These are phyloP conservation scores for Drosophila nigritarsus DNA, from an alignment of 2,888 invertebrate species.

Conservation along the genomic window DNA sequence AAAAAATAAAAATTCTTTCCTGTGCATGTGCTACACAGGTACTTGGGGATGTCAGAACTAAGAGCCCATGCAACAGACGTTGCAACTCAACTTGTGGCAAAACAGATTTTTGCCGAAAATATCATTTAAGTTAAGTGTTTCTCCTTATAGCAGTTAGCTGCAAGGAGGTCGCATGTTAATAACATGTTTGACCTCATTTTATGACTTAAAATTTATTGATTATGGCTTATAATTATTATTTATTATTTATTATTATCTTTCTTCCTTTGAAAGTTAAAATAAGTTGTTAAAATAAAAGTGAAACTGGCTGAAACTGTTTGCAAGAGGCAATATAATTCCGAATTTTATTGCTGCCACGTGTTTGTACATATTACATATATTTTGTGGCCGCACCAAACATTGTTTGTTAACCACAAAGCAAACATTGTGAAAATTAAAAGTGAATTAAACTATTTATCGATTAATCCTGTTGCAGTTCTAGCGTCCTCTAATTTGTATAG, in stretches of 20 bases:
- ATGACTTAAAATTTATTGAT: no score
- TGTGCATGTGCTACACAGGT: constrained; percentile 25
- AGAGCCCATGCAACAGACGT: constrained; percentile 29
- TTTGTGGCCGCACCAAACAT: background rate
- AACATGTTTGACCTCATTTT: background rate
- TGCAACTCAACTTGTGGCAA: constrained; percentile 13
- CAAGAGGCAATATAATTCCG: background rate
- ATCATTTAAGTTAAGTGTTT: constrained; percentile 58
- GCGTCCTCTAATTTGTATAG: background rate
- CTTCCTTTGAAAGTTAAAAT: background rate
- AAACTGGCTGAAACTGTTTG: background rate
- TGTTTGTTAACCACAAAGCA: background rate
- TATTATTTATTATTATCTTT: background rate
- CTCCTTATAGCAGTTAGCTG: constrained; percentile 10
- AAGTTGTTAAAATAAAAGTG: background rate
- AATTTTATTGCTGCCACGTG: background rate
- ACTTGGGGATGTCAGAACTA: constrained; percentile 39
- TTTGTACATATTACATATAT: background rate
- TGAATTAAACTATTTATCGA: background rate
- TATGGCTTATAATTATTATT: background rate
- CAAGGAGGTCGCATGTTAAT: background rate
- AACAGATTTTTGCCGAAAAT: constrained; percentile 40
- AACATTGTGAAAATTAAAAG: background rate
- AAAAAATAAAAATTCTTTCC: background rate
- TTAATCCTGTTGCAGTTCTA: background rate